Conservation (phyloP, 2,888 invertebrate genomes). For the Liposcelis brunnea region DNA sequence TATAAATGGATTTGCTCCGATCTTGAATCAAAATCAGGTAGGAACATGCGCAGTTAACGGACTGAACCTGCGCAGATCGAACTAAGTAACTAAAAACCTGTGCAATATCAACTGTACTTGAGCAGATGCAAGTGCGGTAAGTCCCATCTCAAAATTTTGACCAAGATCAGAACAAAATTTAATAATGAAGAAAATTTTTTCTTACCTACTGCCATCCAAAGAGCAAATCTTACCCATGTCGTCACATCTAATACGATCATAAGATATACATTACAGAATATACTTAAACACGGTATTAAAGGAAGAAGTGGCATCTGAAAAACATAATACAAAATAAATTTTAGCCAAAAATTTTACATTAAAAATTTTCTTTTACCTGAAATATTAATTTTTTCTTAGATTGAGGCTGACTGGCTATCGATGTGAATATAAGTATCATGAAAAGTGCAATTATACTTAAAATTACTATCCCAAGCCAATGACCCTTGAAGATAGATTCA, state of each 20-base stretch:
- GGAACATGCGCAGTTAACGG: no score
- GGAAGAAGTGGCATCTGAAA: slow-evolving; percentile 69
- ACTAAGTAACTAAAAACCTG: no score
- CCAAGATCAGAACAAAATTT: no score
- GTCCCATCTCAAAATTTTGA: no score
- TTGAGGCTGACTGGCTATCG: slow-evolving; percentile 4
- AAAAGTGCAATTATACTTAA: neutral
- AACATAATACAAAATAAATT: slow-evolving; percentile 10
- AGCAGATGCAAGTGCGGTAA: no score
- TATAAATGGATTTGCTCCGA: no score
- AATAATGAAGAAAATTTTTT: slow-evolving; percentile 13
- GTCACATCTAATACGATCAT: slow-evolving; percentile 60
- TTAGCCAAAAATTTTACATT: neutral
- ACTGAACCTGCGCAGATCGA: no score
- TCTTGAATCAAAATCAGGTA: no score
- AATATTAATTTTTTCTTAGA: slow-evolving; percentile 1
- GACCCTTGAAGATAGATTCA: slow-evolving; percentile 10
- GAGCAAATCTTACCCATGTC: slow-evolving; percentile 69
- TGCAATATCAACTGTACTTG: no score
- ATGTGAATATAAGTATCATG: neutral
- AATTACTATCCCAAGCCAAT: slow-evolving; percentile 2
- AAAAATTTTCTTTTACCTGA: slow-evolving; percentile 5
- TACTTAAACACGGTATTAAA: slow-evolving; percentile 59
- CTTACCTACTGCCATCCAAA: slow-evolving; percentile 70
- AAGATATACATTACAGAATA: slow-evolving; percentile 65